These are phyloP conservation scores for Ageneiosus marmoratus DNA, from an alignment of 2,113 vertebrate genomes.

Conservation along the genomic window DNA sequence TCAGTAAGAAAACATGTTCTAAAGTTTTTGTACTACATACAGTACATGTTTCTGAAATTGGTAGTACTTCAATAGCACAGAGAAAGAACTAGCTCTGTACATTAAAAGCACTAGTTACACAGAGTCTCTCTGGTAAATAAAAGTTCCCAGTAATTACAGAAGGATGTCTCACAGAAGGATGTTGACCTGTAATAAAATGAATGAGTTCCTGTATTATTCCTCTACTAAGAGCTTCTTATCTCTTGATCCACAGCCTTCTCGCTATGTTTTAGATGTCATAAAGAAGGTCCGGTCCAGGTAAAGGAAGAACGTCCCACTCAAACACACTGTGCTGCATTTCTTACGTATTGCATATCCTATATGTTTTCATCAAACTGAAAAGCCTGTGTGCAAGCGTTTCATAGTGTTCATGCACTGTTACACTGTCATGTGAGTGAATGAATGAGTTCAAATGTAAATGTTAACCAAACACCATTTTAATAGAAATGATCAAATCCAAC, in stretches of 20 bases:
- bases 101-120: background rate
- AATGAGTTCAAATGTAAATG: background rate
- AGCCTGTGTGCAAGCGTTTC: background rate
- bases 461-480: background rate
- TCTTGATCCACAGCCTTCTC: slow-evolving; percentile 76
- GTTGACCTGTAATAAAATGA: background rate
- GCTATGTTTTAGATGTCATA: slow-evolving; percentile 86
- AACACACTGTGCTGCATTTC: background rate
- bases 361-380: background rate
- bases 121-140: background rate
- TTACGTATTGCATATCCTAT: background rate
- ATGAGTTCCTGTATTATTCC: background rate
- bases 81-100: background rate
- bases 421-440: background rate
- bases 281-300: slow-evolving; percentile 94
- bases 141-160: background rate
- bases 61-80: too few species aligned
- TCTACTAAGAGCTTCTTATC: background rate
- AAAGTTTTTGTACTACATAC: background rate
- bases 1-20: slow-evolving; percentile 76
- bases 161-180: background rate
- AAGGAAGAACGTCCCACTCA: slow-evolving; percentile 28
- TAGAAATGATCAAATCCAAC: background rate
- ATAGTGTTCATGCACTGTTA: background rate
- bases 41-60: background rate